These are phyloP conservation scores for Calyptomena viridis DNA, from an alignment of 2,113 vertebrate genomes.

Conservation along the genomic window DNA sequence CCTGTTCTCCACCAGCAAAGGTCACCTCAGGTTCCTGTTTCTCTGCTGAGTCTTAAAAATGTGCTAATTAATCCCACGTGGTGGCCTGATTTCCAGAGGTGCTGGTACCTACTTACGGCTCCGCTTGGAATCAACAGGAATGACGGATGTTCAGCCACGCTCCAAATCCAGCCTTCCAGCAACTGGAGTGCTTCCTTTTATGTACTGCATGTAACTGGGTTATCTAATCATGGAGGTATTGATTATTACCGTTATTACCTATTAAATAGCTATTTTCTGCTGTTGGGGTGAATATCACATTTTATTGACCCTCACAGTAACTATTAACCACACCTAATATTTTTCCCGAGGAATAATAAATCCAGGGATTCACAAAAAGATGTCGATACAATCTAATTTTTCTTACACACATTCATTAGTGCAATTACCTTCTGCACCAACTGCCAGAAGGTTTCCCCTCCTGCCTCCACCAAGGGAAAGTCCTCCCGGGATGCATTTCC, in stretches of 20 bases:
- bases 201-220: slow-evolving; percentile 28
- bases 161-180: not conserved
- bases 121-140: not conserved
- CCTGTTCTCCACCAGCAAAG: not conserved
- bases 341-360: slow-evolving; percentile 54
- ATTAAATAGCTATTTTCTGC: slow-evolving; percentile 64
- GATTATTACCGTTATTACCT: slow-evolving; percentile 70
- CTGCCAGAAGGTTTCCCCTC: not conserved
- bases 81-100: slow-evolving; percentile 1
- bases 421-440: not conserved
- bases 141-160: not conserved
- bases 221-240: slow-evolving; percentile 61
- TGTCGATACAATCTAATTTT: slow-evolving; percentile 15
- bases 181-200: not conserved
- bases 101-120: not conserved
- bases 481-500: fast-evolving
- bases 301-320: slow-evolving; percentile 43
- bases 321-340: slow-evolving; percentile 58
- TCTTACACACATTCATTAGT: slow-evolving; percentile 26
- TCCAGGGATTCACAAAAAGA: slow-evolving; percentile 5
- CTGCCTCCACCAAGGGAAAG: fast-evolving
- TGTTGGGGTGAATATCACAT: slow-evolving; percentile 50
- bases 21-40: not conserved
- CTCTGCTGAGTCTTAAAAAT: not conserved
- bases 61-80: not conserved